Base-by-base conservation (phyloP, 2,113 vertebrate genomes). In the Rhipidura dahli region DNA sequence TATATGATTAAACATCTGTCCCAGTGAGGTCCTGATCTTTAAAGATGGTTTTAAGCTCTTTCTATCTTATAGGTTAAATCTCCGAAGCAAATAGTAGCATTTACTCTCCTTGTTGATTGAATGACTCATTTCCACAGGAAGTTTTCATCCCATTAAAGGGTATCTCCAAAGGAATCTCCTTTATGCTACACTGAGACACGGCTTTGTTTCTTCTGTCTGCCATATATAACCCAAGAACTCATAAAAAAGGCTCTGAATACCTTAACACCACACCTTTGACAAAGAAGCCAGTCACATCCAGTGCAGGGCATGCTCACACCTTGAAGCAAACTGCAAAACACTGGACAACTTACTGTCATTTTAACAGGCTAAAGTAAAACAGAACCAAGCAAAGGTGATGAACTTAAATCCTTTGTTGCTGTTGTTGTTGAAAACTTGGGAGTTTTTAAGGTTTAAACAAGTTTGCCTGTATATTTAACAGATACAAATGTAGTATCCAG, bases 241-340 rank as follows among this genome's bases (percentile, higher is more conserved):
- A 45, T 0, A 4, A 4, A 45, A 40, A 64, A 57, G 6, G 3
- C n/a, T 35, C 18, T 9, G 14, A 40, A 83, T 83, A 73, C 9
- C 61, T 64, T 44, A 73, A 39, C 31, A 49, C 5, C 56, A 33
- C 8, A 56, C 7, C 28, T 44, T n/a, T n/a, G 56, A 61, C 7
- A 44, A 80, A 60, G 20, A 51, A 61, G 15, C 3, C 39, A 71
- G 5, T 30, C 60, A 27, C 18, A 42, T 45, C 17, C 33, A 35
- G 5, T 8, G 45, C 1, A 4, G 13, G 23, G 18, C 24, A 53
- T 2, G 7, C 13, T 59, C 7, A 24, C 4, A 30, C 3, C 44
- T 50, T 23, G 10, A 77, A 33, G 15, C 28, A 73, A 61, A 44
- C 1, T 15, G 10, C 5, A 31, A 83, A 73, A 45, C 6, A 11